Evolutionary conservation across 2,113 vertebrate genomes (phyloP), one percentile per base, ranked within the genome.

Genomic region (Cynoglossus semilaevis): DNA sequence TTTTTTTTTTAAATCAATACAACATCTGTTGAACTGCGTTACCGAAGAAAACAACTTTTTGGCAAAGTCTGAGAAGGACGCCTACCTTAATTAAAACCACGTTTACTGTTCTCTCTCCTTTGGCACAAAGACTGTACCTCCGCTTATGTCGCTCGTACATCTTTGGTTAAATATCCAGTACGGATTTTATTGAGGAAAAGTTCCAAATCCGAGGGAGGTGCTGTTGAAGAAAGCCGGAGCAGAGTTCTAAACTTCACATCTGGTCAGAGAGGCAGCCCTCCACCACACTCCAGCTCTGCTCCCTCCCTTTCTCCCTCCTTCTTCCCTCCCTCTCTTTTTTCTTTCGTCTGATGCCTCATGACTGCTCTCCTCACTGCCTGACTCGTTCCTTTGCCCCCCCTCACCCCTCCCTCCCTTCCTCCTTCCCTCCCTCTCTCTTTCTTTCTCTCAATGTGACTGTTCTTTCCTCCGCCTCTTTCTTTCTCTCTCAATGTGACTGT

Each of bases 111-210:
- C 93, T 91, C 85, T 95, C 93, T 67, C 93, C 94, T 83, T 92
- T 96, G 86, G 94, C 92, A 40, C 94, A 95, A 40, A 99, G 83
- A 79, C 95, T 98, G 83, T 98, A 99, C 61, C 95, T 92, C 88
- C 95, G 87, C 89, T 92, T 98, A 87, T 98, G 91, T 64, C 96
- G 91, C n/a, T 99, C 96, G 7, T 99, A 99, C 96, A 99, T 99
- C 86, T 93, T 87, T 77, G 85, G 70, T 58, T 55, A 64, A 63
- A 57, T 54, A 66, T 55, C 71, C 67, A 49, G 0, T 8, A 53
- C 60, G 69, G 72, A 7, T 10, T 58, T 62, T 58, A 37, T 41
- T 68, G 87, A 51, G 15, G 58, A 36, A 55, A 51, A 58, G 46
- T 67, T 37, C n/a, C 79, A 76, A 82, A 83, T 88, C 89, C 89